Evolutionary conservation across 2,113 vertebrate species (phyloP).

Genomic region (Tachysurus fulvidraco): DNA sequence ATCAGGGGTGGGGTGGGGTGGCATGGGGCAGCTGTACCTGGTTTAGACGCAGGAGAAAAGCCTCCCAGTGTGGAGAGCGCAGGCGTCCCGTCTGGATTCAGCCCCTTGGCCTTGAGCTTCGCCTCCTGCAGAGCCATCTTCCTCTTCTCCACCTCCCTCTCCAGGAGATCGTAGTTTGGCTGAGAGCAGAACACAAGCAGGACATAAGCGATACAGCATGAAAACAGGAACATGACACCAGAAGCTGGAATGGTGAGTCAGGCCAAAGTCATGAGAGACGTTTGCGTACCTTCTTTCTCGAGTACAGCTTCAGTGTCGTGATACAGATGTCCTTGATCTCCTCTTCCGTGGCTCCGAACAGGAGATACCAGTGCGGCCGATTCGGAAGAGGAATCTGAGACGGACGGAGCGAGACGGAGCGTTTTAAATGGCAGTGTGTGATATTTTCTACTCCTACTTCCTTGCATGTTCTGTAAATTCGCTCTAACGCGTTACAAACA

Average conservation of each 20-base stretch:
- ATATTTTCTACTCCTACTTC: background rate
- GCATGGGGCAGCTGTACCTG: constrained; percentile 68
- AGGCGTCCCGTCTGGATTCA: constrained; percentile 96
- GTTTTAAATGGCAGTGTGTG: background rate
- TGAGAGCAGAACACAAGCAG: constrained; percentile 54
- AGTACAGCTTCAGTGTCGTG: constrained; percentile 91
- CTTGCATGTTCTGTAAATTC: background rate
- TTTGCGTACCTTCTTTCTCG: constrained; percentile 85
- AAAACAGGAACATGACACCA: background rate
- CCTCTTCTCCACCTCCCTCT: constrained; percentile 96
- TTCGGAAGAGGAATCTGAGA: constrained; percentile 88
- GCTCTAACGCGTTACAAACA: background rate
- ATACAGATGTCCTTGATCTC: constrained; percentile 94
- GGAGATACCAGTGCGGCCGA: constrained; percentile 91
- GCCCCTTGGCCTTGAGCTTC: constrained; percentile 94
- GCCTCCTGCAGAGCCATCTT: constrained; percentile 93
- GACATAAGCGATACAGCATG: background rate
- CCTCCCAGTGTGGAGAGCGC: constrained; percentile 89
- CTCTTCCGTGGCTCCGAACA: constrained; percentile 92
- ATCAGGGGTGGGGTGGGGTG: too few species aligned
- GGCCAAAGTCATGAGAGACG: too few species aligned
- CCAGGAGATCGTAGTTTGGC: constrained; percentile 94
- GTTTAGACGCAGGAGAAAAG: constrained; percentile 96
- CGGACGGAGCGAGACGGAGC: background rate
- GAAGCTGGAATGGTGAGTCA: too few species aligned